phyloP scores from a whole-genome alignment of 2,888 invertebrate genomes.

The Sesia bembeciformis region DNA sequence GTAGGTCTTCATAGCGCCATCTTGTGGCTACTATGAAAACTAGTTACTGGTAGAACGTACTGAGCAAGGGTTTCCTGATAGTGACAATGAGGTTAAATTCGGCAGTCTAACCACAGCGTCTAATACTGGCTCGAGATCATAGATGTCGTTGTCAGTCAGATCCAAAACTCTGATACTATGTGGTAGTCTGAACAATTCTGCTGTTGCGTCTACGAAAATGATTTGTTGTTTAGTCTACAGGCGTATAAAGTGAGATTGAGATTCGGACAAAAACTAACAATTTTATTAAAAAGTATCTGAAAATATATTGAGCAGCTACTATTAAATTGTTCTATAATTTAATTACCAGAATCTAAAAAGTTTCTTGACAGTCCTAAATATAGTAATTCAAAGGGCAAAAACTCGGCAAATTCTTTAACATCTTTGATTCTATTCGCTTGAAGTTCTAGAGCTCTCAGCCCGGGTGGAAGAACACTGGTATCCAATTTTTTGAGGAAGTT shows the following conservation, averaged over 20 bases:
- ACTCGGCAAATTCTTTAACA: slow-evolving; percentile 34
- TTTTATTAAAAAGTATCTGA: too few relatives aligned
- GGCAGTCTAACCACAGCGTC: slow-evolving; percentile 38
- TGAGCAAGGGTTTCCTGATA: slow-evolving; percentile 76
- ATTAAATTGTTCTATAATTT: too few relatives aligned
- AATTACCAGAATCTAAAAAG: slow-evolving; percentile 38
- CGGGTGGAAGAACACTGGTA: slow-evolving; percentile 42
- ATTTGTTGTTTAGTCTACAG: background rate
- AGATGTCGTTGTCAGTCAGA: slow-evolving; percentile 76
- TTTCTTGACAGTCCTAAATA: slow-evolving; percentile 72
- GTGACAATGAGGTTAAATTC: slow-evolving; percentile 49
- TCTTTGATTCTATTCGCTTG: slow-evolving; percentile 58
- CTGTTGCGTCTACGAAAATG: background rate
- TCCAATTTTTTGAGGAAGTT: slow-evolving; percentile 43
- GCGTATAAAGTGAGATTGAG: too few relatives aligned
- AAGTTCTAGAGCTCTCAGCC: slow-evolving; percentile 57
- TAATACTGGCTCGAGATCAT: slow-evolving; percentile 50
- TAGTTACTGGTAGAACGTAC: slow-evolving; percentile 33
- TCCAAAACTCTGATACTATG: slow-evolving; percentile 51
- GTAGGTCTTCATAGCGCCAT: slow-evolving; percentile 25
- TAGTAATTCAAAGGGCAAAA: slow-evolving; percentile 44
- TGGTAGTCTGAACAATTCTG: slow-evolving; percentile 28
- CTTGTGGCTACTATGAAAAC: slow-evolving; percentile 16
- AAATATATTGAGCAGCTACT: too few relatives aligned
- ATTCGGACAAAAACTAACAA: too few relatives aligned